phyloP scores from a whole-genome alignment of 2,113 vertebrate genomes.

The Hypocryptadius cinnamomeus region DNA sequence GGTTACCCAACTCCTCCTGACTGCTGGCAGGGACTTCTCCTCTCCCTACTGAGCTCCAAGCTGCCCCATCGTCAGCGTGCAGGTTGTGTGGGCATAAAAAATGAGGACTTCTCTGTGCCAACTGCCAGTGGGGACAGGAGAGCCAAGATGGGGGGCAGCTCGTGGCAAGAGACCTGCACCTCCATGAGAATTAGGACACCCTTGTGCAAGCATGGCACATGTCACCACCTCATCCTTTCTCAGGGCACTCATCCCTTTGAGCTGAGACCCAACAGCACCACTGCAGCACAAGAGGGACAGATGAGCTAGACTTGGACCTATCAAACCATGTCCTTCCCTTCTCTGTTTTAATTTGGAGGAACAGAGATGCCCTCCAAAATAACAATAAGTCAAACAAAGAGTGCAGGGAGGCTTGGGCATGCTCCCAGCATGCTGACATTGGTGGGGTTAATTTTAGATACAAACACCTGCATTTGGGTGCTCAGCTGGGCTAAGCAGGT shows the following conservation, averaged over 20 bases:
- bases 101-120: not conserved
- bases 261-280: not conserved
- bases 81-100: not conserved
- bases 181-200: not conserved
- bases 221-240: not conserved
- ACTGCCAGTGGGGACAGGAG: not conserved
- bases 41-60: fast-evolving
- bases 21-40: not conserved
- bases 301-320: not conserved
- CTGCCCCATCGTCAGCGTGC: not conserved
- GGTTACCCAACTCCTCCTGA: not conserved
- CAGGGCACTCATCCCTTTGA: not conserved
- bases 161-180: not conserved
- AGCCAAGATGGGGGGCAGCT: not conserved
- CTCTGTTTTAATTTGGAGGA: not conserved
- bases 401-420: not conserved
- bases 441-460: not conserved
- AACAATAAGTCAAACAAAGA: not conserved
- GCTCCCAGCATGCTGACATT: not conserved
- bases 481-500: not conserved
- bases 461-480: not conserved
- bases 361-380: not conserved
- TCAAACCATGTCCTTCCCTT: not conserved
- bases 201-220: fast-evolving
- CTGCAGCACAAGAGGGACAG: fast-evolving